Evolutionary conservation across 2,797 vertebrate genomes (phyloP).

Genomic region (Coccyzus lansbergi): DNA sequence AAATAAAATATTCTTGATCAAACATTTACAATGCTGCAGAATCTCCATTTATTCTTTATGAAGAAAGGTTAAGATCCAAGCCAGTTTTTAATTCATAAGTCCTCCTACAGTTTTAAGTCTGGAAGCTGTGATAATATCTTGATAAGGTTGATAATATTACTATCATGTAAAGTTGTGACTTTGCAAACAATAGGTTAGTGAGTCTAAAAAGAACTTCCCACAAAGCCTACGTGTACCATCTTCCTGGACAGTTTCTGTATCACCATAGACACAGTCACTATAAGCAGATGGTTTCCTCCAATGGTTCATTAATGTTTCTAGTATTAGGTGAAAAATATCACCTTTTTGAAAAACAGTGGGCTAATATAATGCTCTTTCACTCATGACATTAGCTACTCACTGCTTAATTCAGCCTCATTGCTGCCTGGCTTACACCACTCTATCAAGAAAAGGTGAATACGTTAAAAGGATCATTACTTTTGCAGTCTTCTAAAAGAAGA

Average conservation of each 20-base stretch:
- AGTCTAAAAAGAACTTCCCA: not conserved
- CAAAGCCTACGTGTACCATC: not conserved
- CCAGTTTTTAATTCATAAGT: not conserved
- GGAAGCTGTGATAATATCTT: not conserved
- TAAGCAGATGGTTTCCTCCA: not conserved
- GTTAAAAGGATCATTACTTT: not conserved
- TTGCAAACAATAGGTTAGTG: not conserved
- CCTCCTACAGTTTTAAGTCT: not conserved
- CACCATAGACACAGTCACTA: not conserved
- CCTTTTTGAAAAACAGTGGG: not conserved
- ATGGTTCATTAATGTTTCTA: not conserved
- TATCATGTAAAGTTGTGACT: not conserved
- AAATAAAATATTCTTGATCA: not conserved
- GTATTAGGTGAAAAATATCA: not conserved
- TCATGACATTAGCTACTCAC: not conserved
- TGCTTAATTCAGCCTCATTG: not conserved
- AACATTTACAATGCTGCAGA: not conserved
- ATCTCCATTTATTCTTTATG: not conserved
- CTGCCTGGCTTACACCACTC: not conserved
- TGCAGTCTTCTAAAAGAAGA: not conserved
- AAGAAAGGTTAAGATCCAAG: not conserved
- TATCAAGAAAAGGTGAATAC: not conserved
- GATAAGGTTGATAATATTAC: not conserved
- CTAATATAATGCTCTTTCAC: not conserved
- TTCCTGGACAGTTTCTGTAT: not conserved